These are phyloP conservation scores for Melangyna quadrimaculata DNA, from an alignment of 2,888 invertebrate genomes.

Conservation along the genomic window DNA sequence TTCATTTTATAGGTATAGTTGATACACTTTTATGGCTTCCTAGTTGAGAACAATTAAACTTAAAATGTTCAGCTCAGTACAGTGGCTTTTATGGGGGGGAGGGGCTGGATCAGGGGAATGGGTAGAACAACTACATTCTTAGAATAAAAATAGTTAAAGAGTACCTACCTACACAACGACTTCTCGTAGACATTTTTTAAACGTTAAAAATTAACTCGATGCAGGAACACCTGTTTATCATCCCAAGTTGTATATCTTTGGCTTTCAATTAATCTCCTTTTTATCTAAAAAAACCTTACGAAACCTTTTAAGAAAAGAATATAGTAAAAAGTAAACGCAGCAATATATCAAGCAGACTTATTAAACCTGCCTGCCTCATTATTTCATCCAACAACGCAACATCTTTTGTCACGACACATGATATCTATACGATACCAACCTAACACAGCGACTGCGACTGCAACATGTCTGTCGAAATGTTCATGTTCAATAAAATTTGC, in stretches of 20 bases:
- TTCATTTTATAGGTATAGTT: background rate
- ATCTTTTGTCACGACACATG: conserved; percentile 6
- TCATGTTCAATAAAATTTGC: conserved; percentile 9
- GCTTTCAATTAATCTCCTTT: background rate
- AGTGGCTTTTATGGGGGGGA: background rate
- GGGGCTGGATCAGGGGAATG: background rate
- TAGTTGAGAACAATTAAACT: background rate
- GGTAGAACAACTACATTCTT: background rate
- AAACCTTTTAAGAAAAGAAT: conserved; percentile 5
- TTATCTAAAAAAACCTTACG: background rate
- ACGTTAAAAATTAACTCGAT: background rate
- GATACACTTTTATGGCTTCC: background rate
- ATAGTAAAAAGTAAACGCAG: too few relatives aligned
- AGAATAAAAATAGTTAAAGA: background rate
- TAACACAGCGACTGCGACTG: background rate
- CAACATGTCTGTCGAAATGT: background rate
- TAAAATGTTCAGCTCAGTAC: background rate
- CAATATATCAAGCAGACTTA: background rate
- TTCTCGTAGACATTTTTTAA: background rate
- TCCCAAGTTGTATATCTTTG: background rate
- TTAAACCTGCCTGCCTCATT: background rate
- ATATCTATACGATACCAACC: background rate
- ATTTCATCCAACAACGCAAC: background rate
- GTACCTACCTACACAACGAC: background rate
- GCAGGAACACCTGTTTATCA: too few relatives aligned